Evolutionary conservation across 2,113 vertebrate genomes (phyloP).

Genomic region (Butorides virescens): DNA sequence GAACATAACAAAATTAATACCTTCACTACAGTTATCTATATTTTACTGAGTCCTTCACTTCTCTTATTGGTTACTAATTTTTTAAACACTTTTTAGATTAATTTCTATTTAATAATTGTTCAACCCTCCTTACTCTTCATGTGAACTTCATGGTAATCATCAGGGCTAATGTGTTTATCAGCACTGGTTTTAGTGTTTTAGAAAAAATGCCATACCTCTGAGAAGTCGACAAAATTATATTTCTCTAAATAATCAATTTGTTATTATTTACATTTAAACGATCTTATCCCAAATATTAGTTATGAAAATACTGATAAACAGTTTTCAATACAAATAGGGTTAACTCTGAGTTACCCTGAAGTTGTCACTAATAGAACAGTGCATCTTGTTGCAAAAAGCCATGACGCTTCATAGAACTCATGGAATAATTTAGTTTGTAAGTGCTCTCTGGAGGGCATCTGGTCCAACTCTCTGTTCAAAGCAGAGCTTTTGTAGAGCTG

Average conservation of each 20-base stretch:
- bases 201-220: background rate
- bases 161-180: background rate
- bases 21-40: background rate
- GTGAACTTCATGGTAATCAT: background rate
- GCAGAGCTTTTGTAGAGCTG: background rate
- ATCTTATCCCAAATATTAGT: background rate
- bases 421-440: background rate
- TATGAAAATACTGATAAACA: background rate
- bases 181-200: background rate
- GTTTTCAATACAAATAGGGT: background rate
- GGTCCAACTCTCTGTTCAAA: background rate
- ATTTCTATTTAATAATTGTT: background rate
- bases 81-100: background rate
- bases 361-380: background rate
- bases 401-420: background rate
- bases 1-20: background rate
- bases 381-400: background rate
- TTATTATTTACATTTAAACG: background rate
- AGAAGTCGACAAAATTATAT: background rate
- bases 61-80: background rate
- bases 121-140: background rate
- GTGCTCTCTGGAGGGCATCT: background rate
- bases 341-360: background rate
- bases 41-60: background rate
- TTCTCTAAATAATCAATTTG: background rate